phyloP scores from a whole-genome alignment of 1,140 invertebrate species.

The Diorhabda sublineata region DNA sequence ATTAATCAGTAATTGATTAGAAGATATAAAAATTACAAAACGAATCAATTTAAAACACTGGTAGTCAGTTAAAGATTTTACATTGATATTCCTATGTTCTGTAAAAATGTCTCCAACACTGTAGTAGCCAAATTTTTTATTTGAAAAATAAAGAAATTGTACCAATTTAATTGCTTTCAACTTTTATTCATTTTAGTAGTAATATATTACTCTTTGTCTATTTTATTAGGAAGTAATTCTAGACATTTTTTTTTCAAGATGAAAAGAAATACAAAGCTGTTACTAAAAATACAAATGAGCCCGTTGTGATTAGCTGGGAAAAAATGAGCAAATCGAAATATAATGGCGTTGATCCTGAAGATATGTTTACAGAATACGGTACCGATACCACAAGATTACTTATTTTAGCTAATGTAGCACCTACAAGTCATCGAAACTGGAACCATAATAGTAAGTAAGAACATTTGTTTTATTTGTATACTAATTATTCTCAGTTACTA shows the following conservation, averaged over 20 bases:
- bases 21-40: too few species aligned
- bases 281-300: conserved; percentile 60
- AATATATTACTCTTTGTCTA: too few species aligned
- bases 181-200: too few species aligned
- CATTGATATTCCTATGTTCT: too few species aligned
- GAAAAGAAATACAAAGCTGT: conserved; percentile 56
- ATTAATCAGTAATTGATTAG: too few species aligned
- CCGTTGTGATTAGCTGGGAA: conserved; percentile 78
- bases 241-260: conserved; percentile 33
- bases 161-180: too few species aligned
- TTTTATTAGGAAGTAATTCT: too few species aligned
- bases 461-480: conserved; percentile 2
- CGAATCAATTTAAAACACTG: too few species aligned
- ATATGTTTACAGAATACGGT: conserved; percentile 77
- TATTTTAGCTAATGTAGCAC: conserved; percentile 81
- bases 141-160: too few species aligned
- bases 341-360: conserved; percentile 92
- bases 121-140: too few species aligned
- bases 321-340: conserved; percentile 99
- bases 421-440: conserved; percentile 82
- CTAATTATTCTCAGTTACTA: not conserved
- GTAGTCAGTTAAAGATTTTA: too few species aligned
- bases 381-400: conserved; percentile 83
- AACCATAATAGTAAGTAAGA: conserved; percentile 64
- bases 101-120: too few species aligned